Evolutionary conservation across 1,140 invertebrate genomes (phyloP).

Genomic region (Drosophila micromelanica): DNA sequence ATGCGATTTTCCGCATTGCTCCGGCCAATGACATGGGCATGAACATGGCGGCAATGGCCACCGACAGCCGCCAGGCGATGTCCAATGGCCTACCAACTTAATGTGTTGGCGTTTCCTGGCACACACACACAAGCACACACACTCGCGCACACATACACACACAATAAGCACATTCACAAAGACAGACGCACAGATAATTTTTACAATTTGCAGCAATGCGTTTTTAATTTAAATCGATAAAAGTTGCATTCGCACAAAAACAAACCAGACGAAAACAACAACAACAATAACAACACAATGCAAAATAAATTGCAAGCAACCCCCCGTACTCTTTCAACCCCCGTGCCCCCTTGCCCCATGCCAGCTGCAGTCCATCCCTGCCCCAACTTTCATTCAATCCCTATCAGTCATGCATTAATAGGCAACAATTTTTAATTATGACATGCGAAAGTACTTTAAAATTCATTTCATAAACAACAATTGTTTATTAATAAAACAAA

Average conservation of each 20-base stretch:
- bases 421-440: conserved; percentile 45
- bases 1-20: conserved; percentile 82
- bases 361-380: neutral
- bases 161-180: conserved; percentile 45
- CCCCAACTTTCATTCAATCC: neutral
- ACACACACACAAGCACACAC: conserved; percentile 40
- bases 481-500: no score
- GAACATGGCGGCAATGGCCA: conserved; percentile 50
- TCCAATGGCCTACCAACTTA: conserved; percentile 78
- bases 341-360: neutral
- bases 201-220: conserved; percentile 81
- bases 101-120: conserved; percentile 76
- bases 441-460: conserved; percentile 30
- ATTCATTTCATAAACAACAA: neutral
- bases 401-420: conserved; percentile 25
- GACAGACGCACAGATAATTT: conserved; percentile 73
- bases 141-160: conserved; percentile 35
- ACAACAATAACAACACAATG: conserved; percentile 58
- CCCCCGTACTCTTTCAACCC: conserved; percentile 37
- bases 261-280: conserved; percentile 53
- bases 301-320: conserved; percentile 74
- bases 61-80: conserved; percentile 58
- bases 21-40: conserved; percentile 77
- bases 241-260: conserved; percentile 78
- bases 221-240: conserved; percentile 83